Evolutionary conservation across 2,888 invertebrate genomes (phyloP), one percentile per base, ranked within the genome.

Genomic region (Taenaris catops): DNA sequence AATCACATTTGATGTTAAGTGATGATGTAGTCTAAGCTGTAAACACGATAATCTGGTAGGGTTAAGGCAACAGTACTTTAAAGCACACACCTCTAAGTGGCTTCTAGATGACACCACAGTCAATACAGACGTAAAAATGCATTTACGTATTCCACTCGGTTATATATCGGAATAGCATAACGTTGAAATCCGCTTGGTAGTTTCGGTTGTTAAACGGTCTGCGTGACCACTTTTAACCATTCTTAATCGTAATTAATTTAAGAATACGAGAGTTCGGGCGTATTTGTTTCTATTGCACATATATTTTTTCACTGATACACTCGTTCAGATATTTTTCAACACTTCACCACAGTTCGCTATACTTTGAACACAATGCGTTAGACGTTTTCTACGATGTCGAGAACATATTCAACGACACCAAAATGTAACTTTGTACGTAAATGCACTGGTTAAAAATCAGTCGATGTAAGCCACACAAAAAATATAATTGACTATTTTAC

Each of bases 391-490:
- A 73, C 62, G 64, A 57, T 67, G 68, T 74, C 58, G 58, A 72
- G 78, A 19, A 81, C 80, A 65, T 58, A 74, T 79, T 79, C 76
- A 71, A 71, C 53, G 58, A 75, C 80, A 80, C 80, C 61, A 73
- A 73, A n/a, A n/a, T n/a, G n/a, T n/a, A n/a, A 70, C 69, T 78
- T 80, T 76, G 70, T 80, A 79, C 67, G 75, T 76, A 74, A 72
- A 66, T 53, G 76, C 80, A 81, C 80, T 70, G 74, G 74, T 73
- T 69, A 71, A 62, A 63, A 55, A 64, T 71, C 76, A 69, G 78
- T 74, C 69, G 60, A 58, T 58, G 68, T 79, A 76, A 71, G 61
- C n/a, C n/a, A n/a, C n/a, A n/a, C n/a, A n/a, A n/a, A n/a, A n/a
- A n/a, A n/a, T n/a, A n/a, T n/a, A n/a, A n/a, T n/a, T n/a, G n/a